Evolutionary conservation across 2,113 vertebrate genomes (phyloP).

Genomic region (Callithrix jacchus): DNA sequence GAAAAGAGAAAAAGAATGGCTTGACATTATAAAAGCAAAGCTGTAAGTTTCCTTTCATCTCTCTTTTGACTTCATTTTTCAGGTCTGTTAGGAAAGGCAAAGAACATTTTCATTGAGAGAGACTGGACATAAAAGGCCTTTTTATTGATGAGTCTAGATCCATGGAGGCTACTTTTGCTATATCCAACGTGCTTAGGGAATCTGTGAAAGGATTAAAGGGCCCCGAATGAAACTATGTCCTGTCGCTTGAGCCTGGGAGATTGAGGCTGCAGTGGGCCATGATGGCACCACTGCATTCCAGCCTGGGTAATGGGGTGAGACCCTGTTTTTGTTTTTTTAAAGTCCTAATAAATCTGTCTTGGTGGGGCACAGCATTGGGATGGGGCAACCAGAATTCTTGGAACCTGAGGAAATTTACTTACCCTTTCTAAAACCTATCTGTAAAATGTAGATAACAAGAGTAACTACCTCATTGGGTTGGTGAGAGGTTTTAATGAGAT

Average conservation of each 20-base stretch:
- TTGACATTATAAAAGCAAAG: background rate
- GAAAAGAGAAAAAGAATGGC: background rate
- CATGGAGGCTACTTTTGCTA: background rate
- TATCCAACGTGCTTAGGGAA: background rate
- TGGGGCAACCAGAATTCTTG: background rate
- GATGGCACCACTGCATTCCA: too few relatives aligned
- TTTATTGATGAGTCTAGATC: background rate
- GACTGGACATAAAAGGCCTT: background rate
- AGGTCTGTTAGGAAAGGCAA: background rate
- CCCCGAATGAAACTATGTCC: background rate
- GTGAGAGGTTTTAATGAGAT: background rate
- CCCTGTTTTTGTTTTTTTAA: too few relatives aligned
- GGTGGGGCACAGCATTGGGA: background rate
- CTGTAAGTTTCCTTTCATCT: background rate
- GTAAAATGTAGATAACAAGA: background rate
- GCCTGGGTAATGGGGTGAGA: too few relatives aligned
- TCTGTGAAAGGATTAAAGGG: background rate
- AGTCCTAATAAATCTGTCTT: background rate
- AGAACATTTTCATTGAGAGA: conserved; percentile 19
- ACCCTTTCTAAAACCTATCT: background rate
- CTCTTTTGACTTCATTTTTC: conserved; percentile 33
- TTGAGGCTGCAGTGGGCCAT: too few relatives aligned
- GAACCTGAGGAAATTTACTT: background rate
- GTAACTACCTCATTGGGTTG: background rate
- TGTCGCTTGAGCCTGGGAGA: background rate